A percentile compares a stretch with the other conserved stretches of the same genome.
These are phyloP conservation scores for Gasterosteus nipponicus DNA, from an alignment of 2,113 vertebrate species.

Conservation along the genomic window DNA sequence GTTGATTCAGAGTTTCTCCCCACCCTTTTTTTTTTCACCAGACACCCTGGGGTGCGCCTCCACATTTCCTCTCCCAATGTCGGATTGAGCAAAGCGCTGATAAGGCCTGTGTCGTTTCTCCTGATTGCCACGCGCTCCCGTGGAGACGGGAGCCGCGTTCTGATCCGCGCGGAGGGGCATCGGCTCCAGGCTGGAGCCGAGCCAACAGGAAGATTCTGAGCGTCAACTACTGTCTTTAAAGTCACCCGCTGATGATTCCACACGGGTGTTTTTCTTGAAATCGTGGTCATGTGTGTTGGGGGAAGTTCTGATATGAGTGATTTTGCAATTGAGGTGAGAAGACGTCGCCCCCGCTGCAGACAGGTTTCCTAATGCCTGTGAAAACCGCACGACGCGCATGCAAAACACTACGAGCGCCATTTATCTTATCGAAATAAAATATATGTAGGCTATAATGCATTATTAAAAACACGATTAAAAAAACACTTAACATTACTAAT, in stretches of 20 bases:
- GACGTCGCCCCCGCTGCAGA: constrained; percentile 22
- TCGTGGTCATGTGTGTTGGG: background rate
- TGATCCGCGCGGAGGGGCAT: constrained; percentile 19
- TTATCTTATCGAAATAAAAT: background rate
- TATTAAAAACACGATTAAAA: too few species aligned
- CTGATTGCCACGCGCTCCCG: constrained; percentile 64
- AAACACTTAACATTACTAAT: too few species aligned
- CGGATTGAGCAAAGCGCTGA: constrained; percentile 68
- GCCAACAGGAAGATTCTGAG: background rate
- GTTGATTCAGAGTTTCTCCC: constrained; percentile 5
- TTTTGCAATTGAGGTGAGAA: background rate
- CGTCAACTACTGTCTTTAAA: background rate
- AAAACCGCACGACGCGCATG: background rate
- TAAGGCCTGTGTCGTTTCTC: constrained; percentile 73
- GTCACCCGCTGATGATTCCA: background rate
- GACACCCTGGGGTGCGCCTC: constrained; percentile 53
- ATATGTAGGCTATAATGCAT: too few species aligned
- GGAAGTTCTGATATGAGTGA: constrained; percentile 18
- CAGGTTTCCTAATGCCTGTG: constrained; percentile 7
- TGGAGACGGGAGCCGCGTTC: constrained; percentile 46
- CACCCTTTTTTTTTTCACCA: background rate
- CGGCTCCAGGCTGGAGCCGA: background rate
- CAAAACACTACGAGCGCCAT: background rate
- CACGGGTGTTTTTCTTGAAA: constrained; percentile 17
- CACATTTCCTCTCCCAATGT: constrained; percentile 52